Evolutionary conservation across 2,113 vertebrate species (phyloP), one percentile per base, ranked within the genome.

Genomic region (Psettodes erumei): DNA sequence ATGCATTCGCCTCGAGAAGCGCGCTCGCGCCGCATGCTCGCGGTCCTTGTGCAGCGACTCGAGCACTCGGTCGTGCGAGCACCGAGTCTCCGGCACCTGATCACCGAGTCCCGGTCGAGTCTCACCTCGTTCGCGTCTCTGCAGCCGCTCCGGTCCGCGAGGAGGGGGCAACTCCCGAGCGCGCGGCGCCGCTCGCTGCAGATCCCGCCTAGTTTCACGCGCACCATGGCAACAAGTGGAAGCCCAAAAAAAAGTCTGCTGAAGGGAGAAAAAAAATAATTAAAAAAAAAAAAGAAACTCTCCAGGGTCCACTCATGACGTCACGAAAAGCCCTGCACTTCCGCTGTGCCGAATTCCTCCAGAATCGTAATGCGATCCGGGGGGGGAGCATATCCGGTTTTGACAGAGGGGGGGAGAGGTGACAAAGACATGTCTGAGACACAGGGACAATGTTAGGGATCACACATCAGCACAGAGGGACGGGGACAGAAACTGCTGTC

Each of bases 51-150:
- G 38, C 55, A 30, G 38, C 21, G n/a, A n/a, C n/a, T n/a, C n/a
- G n/a, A n/a, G n/a, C n/a, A n/a, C n/a, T n/a, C n/a, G n/a, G n/a
- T n/a, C n/a, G n/a, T n/a, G n/a, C n/a, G n/a, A n/a, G n/a, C n/a
- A n/a, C n/a, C n/a, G n/a, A n/a, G n/a, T n/a, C n/a, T n/a, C n/a
- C n/a, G n/a, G n/a, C n/a, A n/a, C n/a, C n/a, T n/a, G n/a, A n/a
- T n/a, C n/a, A n/a, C n/a, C n/a, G n/a, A n/a, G n/a, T n/a, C n/a
- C 10, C 42, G 80, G 78, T 48, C 40, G 19, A 45, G 25, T 48
- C 90, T 93, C 89, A 92, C 92, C 90, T 91, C 30, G 54, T 70
- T 74, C 43, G 51, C 25, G 73, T 86, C 55, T 79, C 53, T 33
- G 66, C 64, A 74, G 84, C 67, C 12, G 62, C 77, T 83, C 65